Conservation (phyloP, 2,888 invertebrate species). For the Orthonevra nobilis region DNA sequence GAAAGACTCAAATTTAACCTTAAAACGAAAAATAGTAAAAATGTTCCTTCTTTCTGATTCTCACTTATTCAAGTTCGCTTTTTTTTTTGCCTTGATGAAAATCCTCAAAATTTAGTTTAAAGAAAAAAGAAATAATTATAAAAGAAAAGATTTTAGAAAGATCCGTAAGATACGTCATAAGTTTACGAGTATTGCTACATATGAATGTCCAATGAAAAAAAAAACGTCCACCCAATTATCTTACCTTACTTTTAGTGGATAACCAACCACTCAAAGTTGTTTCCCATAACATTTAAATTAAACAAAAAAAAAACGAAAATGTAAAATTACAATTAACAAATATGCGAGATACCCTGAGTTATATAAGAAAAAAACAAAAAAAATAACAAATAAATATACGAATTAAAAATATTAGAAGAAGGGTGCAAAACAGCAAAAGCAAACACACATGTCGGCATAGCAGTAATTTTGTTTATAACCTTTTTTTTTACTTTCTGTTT, state of each 20-base stretch:
- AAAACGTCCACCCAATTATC: constrained; percentile 17
- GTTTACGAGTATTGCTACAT: too few species aligned
- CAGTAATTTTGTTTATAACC: constrained; percentile 51
- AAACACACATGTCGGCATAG: constrained; percentile 71
- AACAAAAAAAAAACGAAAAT: constrained; percentile 30
- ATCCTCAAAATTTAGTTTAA: too few species aligned
- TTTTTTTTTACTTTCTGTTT: constrained; percentile 7
- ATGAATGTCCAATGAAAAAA: too few species aligned
- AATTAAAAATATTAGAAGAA: constrained; percentile 20
- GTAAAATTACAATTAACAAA: constrained; percentile 58
- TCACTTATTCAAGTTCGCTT: too few species aligned
- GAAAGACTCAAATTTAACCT: too few species aligned
- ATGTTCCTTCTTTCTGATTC: too few species aligned
- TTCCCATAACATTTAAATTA: constrained; percentile 18
- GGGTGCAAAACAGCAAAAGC: constrained; percentile 70
- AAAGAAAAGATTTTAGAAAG: too few species aligned
- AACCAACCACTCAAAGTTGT: neutral
- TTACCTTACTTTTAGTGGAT: constrained; percentile 51
- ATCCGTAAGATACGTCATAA: too few species aligned
- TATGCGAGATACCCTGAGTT: constrained; percentile 62
- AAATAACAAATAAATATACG: too few species aligned
- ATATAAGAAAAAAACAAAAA: constrained; percentile 12
- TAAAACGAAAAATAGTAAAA: too few species aligned
- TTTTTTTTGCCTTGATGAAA: too few species aligned
- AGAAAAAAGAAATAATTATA: too few species aligned